Conservation (phyloP, 2,888 invertebrate species). For the Epsilonema sp. region DNA sequence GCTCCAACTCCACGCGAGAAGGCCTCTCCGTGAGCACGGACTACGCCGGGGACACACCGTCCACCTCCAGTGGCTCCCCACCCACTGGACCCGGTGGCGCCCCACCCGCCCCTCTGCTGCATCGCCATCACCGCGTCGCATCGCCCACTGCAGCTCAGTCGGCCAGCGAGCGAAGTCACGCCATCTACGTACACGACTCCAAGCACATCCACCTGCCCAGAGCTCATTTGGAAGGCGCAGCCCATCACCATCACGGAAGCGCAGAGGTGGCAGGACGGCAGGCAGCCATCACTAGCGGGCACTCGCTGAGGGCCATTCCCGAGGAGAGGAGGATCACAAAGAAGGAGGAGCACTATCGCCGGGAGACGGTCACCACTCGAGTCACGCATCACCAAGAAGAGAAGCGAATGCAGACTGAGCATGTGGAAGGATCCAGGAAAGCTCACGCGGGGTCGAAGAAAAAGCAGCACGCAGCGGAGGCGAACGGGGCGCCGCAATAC, state of each 20-base stretch:
- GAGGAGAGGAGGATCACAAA: background rate
- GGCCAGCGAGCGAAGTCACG: no score
- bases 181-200: no score
- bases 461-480: no score
- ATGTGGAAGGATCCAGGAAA: background rate
- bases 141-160: no score
- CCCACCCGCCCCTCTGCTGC: background rate
- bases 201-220: background rate
- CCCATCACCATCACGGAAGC: no score
- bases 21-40: conserved; percentile 1
- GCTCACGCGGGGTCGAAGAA: background rate
- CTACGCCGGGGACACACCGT: background rate
- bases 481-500: no score
- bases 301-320: conserved; percentile 6
- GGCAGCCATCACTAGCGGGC: no score
- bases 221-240: background rate
- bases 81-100: background rate
- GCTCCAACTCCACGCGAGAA: conserved; percentile 3
- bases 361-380: background rate
- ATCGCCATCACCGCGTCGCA: no score
- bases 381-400: background rate
- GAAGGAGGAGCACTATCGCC: no score
- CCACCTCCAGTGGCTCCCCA: background rate
- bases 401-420: background rate
- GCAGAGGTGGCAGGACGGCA: no score